Evolutionary conservation across 2,113 vertebrate genomes (phyloP), one percentile per base, ranked within the genome.

Genomic region (Meriones unguiculatus): DNA sequence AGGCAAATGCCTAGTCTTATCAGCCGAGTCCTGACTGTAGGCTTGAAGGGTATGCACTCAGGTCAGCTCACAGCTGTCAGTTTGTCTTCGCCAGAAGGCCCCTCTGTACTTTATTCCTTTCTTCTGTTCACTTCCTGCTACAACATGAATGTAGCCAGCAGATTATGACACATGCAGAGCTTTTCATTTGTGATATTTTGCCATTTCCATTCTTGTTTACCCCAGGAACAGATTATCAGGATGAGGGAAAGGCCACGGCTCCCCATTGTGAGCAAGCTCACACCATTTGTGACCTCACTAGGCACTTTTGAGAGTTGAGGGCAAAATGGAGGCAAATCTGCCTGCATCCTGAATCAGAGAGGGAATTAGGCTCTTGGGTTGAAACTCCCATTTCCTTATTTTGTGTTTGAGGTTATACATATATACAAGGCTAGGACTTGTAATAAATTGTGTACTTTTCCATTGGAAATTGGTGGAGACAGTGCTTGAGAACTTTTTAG

Each of bases 361-460:
- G 18, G 76, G 93, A 89, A 20, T 6, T 82, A 14, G 73, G 52
- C 62, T 95, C 35, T 64, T 93, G n/a, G 46, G n/a, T 89, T 91
- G 38, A 87, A 96, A 87, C 72, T 87, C 8, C 25, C 28, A n/a
- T 75, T 95, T 89, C 11, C 10, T 41, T 87, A 50, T 87, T 89
- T 89, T 96, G 30, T 87, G 28, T 50, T 30, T 46, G 81, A 67
- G 28, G 62, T 94, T 93, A 12, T 73, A 90, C 4, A 64, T 1
- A 41, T 25, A 64, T 10, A 64, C 81, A 96, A 41, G 50, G 32
- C 3, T 28, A 84, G n/a, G 32, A 89, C 41, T 93, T 86, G 12
- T 11, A 95, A 84, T 89, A 87, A 91, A 65, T 35, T 59, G 25
- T 95, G 4, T 86, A 70, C 52, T 94, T 96, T 94, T 93, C n/a